These are phyloP conservation scores for Apotomis betuletana DNA, from an alignment of 2,888 invertebrate genomes.

Conservation along the genomic window DNA sequence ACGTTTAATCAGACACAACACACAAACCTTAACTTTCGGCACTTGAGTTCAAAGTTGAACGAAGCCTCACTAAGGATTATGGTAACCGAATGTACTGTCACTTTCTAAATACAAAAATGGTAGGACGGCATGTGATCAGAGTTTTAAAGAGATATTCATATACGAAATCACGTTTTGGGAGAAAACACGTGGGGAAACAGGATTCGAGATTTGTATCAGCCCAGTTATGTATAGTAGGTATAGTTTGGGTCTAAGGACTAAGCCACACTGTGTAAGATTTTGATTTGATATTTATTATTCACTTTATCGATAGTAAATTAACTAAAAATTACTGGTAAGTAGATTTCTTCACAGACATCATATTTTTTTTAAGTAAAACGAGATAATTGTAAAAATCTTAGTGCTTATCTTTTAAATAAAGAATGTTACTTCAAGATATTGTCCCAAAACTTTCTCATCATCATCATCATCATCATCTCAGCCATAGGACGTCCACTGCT, in stretches of 20 bases:
- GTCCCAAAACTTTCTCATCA: no score
- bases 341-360: no score
- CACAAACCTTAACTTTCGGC: neutral
- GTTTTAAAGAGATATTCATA: slow-evolving; percentile 22
- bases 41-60: slow-evolving; percentile 18
- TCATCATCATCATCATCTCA: no score
- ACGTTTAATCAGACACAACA: slow-evolving; percentile 12
- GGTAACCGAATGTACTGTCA: slow-evolving; percentile 39
- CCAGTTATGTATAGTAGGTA: neutral
- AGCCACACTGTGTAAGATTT: no score
- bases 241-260: neutral
- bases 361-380: no score
- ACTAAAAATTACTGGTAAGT: no score
- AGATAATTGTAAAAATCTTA: no score
- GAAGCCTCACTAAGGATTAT: slow-evolving; percentile 30
- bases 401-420: no score
- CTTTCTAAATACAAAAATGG: slow-evolving; percentile 41
- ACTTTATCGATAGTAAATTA: no score
- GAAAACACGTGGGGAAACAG: slow-evolving; percentile 14
- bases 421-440: no score
- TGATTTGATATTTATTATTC: no score
- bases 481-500: no score
- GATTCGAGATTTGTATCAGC: neutral
- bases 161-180: slow-evolving; percentile 20
- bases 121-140: slow-evolving; percentile 33